phyloP scores from a whole-genome alignment of 2,888 invertebrate genomes.

The Melanophora roralis region DNA sequence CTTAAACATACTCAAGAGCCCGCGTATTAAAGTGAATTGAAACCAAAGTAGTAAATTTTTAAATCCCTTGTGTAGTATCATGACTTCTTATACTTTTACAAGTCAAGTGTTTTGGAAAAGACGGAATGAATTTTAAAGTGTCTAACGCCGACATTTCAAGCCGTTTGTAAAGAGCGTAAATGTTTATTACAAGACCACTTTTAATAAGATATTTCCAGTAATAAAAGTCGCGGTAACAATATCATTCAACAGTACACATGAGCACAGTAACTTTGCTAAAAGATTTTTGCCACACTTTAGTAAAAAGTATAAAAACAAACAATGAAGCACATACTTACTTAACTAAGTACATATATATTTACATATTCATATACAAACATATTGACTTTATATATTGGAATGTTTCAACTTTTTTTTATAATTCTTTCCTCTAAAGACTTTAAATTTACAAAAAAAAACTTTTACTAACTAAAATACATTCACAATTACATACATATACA shows the following conservation, averaged over 20 bases:
- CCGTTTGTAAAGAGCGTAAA: slow-evolving; percentile 24
- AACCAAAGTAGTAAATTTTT: neutral
- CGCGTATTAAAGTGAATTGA: neutral
- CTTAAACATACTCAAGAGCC: neutral
- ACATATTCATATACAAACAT: too few relatives aligned
- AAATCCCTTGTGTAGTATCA: neutral
- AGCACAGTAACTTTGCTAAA: neutral
- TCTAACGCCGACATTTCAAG: slow-evolving; percentile 30
- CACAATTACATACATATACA: neutral
- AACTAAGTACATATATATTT: too few relatives aligned
- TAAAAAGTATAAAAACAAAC: neutral
- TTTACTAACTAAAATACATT: slow-evolving; percentile 19
- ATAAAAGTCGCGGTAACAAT: slow-evolving; percentile 16
- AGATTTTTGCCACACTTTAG: slow-evolving; percentile 16
- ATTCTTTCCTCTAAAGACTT: too few relatives aligned
- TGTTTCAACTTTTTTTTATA: too few relatives aligned
- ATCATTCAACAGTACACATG: neutral
- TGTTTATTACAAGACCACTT: slow-evolving; percentile 33
- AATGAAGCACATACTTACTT: neutral
- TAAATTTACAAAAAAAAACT: slow-evolving; percentile 31
- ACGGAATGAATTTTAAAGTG: slow-evolving; percentile 14
- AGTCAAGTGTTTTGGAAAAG: neutral
- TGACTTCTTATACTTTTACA: neutral
- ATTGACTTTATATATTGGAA: too few relatives aligned
- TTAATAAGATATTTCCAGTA: slow-evolving; percentile 2